Evolutionary conservation across 2,888 invertebrate genomes (phyloP), one percentile per base, ranked within the genome.

Genomic region (Epinotia nisella): DNA sequence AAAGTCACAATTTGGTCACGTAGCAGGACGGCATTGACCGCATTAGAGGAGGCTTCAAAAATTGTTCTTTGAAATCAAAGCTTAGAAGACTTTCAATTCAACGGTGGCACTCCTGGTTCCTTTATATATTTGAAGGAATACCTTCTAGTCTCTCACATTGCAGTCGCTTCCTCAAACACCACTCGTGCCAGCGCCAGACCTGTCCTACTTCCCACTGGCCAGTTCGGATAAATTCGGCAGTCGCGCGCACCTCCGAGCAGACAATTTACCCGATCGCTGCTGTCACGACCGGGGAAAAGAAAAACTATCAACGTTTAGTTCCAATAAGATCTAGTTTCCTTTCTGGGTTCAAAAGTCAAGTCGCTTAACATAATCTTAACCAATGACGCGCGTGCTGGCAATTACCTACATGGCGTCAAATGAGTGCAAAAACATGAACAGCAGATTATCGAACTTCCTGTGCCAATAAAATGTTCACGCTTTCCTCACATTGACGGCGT

Each of bases 401-500:
- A 53, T 17, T 53, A 62, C 17, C 29, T 15, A 24, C n/a, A n/a
- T n/a, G n/a, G 29, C 70, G 24, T 56, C 13, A 35, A 70, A 39
- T 24, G n/a, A 45, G 49, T 21, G 11, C 29, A 64, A 35, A 5
- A 35, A 49, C 68, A 35, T 9, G 56, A n/a, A 51, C 21, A 7
- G 19, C 39, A 5, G 13, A 58, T 39, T n/a, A 13, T 13, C 60
- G n/a, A 11, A 64, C 64, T 70, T 70, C 64, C 70, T 49, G 58
- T 24, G 29, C n/a, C 35, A 58, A 55, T 53, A 53, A 39, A 19
- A 58, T 21, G 5, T 21, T 7, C 15, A 56, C 39, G 51, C 71
- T 71, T 65, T 71, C 71, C n/a, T 59, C 19, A 15, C 56, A 64
- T 41, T 59, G 49, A 70, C 35, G 35, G 58, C 24, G 29, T 55